Evolutionary conservation across 2,797 vertebrate species (phyloP), one percentile per base, ranked within the genome.

Genomic region (Cuniculus paca): DNA sequence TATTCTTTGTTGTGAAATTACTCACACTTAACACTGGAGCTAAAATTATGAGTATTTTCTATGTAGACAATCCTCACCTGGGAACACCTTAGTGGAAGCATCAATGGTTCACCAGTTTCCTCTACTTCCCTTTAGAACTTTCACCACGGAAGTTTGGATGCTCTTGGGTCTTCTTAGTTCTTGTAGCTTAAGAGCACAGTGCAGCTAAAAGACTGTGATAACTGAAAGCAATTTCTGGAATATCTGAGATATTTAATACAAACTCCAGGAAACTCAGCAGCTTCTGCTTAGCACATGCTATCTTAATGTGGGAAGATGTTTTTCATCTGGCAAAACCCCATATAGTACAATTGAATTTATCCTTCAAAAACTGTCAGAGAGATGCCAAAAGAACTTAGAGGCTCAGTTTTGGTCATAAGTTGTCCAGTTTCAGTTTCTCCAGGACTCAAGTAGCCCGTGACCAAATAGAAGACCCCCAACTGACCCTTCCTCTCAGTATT

Each of bases 1-100:
- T 94, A 56, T 87, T 93, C 7, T 75, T 91, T 87, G 19, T 31
- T 94, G 20, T 88, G 63, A 81, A 96, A 79, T 95, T 34, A 63
- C 26, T 88, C 54, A 74, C 42, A 82, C 16, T 45, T 10, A 70
- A 31, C n/a, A 75, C 2, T 31, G 34, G 8, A 81, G 52, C 22
- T 81, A 90, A 28, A 63, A 75, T 31, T 16, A 22, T 5, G 4
- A 48, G 8, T n/a, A n/a, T 50, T 74, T 93, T 72, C 31, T 28
- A 45, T 54, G 2, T 11, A 83, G 72, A 56, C 1, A 90, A 17
- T 68, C 6, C 70, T 77, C 61, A 52, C 54, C 39, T 88, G 28
- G n/a, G 54, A 75, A 36, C 6, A 50, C 14, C 60, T 87, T 58
- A 60, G 20, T 19, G 20, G 65, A n/a, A 42, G 26, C 22, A 77